Evolutionary conservation across 2,888 invertebrate genomes (phyloP).

Genomic region (Platycheirus rosarum): DNA sequence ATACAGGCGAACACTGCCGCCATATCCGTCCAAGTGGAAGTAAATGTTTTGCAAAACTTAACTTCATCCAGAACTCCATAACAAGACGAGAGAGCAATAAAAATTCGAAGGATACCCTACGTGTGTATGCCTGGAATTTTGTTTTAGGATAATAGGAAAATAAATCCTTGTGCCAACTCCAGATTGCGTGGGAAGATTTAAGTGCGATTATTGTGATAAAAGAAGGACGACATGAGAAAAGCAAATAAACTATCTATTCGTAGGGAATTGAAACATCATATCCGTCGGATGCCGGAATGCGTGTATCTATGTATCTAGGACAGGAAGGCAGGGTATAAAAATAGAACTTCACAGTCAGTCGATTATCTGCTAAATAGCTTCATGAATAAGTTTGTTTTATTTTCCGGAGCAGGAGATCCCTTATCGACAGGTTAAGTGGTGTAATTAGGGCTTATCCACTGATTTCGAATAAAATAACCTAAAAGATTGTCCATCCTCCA

Average conservation of each 20-base stretch:
- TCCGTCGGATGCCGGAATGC: slow-evolving; percentile 17
- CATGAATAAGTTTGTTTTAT: slow-evolving; percentile 33
- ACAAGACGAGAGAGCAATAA: slow-evolving; percentile 30
- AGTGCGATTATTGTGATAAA: slow-evolving; percentile 72
- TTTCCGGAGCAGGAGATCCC: slow-evolving; percentile 47
- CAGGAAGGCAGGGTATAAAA: not conserved
- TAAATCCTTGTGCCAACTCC: slow-evolving; percentile 72
- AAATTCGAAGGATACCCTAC: slow-evolving; percentile 24
- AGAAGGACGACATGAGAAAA: slow-evolving; percentile 29
- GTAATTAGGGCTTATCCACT: slow-evolving; percentile 70
- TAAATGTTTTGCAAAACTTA: slow-evolving; percentile 50
- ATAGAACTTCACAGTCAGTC: slow-evolving; percentile 30
- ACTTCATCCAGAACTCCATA: slow-evolving; percentile 33
- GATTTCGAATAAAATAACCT: slow-evolving; percentile 60
- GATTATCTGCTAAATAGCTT: slow-evolving; percentile 33
- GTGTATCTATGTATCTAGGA: no score
- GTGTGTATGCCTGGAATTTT: slow-evolving; percentile 55
- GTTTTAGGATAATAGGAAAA: slow-evolving; percentile 69
- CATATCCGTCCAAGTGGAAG: slow-evolving; percentile 12
- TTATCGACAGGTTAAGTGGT: slow-evolving; percentile 63
- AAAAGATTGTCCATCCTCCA: slow-evolving; percentile 42
- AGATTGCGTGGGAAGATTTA: slow-evolving; percentile 73
- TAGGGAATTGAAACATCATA: slow-evolving; percentile 67
- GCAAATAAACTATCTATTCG: slow-evolving; percentile 23
- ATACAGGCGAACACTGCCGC: slow-evolving; percentile 23